Evolutionary conservation across 2,113 vertebrate genomes (phyloP), one percentile per base, ranked within the genome.

Genomic region (Thamnophis sirtalis): DNA sequence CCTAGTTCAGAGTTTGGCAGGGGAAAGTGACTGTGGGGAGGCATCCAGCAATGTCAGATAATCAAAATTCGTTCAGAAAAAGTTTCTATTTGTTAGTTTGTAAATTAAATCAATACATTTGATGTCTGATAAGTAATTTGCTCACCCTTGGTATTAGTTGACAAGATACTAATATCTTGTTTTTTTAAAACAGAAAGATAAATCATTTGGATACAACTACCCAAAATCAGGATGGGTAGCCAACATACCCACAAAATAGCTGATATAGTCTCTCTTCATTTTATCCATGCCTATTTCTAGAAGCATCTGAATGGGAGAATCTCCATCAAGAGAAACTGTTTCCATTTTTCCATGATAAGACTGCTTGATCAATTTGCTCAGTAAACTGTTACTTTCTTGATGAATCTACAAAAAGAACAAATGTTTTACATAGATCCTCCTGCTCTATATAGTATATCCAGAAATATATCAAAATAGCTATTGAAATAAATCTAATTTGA

Each of bases 251-350:
- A 99, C 98, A 55, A 99, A 98, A 96, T 98, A 99, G 96, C 98
- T 98, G 92, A 99, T 98, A 94, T 99, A 99, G 97, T 99, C 99
- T 96, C 98, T 99, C 95, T 98, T 98, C 96, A 99, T 98, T 96
- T 99, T 99, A 95, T 99, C 99, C 96, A 99, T 93, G 87, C 99
- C 99, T 94, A 99, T 97, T 96, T 99, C 99, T 88, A 99, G 97
- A 91, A 99, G 97, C 98, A 99, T 99, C 38, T 97, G 98, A 91
- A 99, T 95, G 2, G 99, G 98, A 54, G 96, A 94, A 90, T 97
- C 96, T 28, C 98, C 99, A 48, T 92, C 98, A 80, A 99, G 98
- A 93, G 98, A 94, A 94, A 99, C 94, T 0, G 90, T 91, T 28
- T 98, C 97, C 56, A 98, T 97, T 94, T 97, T 94, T 55, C 98